These are phyloP conservation scores for Ectropis grisescens DNA, from an alignment of 1,140 invertebrate genomes.

Conservation along the genomic window DNA sequence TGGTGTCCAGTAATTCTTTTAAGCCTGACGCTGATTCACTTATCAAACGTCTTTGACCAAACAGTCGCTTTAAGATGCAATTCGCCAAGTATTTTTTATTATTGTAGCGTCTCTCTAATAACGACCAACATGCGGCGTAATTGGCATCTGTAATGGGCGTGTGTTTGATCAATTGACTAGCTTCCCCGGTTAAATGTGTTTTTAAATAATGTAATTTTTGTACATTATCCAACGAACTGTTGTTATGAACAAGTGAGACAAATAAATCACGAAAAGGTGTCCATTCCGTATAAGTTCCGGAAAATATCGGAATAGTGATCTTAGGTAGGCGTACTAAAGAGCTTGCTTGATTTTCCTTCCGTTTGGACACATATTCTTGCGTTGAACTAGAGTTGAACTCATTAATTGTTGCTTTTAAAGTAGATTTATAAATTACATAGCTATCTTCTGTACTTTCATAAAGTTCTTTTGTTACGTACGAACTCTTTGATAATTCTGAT, in stretches of 20 bases:
- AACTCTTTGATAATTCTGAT: slow-evolving; percentile 1
- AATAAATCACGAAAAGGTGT: background rate
- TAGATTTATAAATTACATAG: background rate
- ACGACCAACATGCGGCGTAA: background rate
- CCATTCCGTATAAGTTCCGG: background rate
- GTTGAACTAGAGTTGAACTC: background rate
- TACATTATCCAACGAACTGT: background rate
- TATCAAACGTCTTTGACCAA: background rate
- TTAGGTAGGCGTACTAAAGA: background rate
- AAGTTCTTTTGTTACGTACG: background rate
- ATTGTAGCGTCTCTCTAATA: background rate
- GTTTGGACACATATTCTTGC: no score
- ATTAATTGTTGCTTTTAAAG: slow-evolving; percentile 1
- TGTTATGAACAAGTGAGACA: slow-evolving; percentile 1
- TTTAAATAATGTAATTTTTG: slow-evolving; percentile 1
- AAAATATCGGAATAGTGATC: background rate
- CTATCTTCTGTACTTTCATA: slow-evolving; percentile 4
- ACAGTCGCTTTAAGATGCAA: background rate
- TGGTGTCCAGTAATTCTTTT: background rate
- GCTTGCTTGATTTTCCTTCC: background rate
- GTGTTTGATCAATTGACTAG: background rate
- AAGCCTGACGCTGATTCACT: background rate
- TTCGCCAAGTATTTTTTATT: background rate
- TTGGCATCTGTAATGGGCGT: background rate
- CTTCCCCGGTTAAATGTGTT: background rate